These are phyloP conservation scores for Hetaerina titia DNA, from an alignment of 2,888 invertebrate genomes.

Conservation along the genomic window DNA sequence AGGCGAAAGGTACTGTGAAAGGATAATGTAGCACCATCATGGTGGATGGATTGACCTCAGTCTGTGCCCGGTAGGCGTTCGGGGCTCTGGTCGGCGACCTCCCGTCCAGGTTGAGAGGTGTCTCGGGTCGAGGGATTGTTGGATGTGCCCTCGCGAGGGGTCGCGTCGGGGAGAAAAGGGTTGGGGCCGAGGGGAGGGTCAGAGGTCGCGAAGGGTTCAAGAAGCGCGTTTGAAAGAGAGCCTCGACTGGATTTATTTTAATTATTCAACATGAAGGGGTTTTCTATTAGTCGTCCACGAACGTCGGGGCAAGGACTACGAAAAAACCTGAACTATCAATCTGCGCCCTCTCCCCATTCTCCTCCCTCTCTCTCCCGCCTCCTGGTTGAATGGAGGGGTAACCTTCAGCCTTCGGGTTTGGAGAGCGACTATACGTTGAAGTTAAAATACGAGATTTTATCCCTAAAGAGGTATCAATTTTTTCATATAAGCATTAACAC, in stretches of 20 bases:
- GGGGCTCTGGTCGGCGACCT: neutral
- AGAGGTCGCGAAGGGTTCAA: neutral
- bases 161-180: neutral
- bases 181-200: neutral
- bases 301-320: neutral
- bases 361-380: neutral
- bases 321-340: conserved; percentile 3
- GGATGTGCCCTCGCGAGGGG: neutral
- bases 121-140: neutral
- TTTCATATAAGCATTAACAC: no score
- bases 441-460: no score
- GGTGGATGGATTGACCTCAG: no score
- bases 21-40: no score
- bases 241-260: neutral
- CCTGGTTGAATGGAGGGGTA: neutral
- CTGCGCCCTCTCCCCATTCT: neutral
- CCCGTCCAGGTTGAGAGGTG: neutral
- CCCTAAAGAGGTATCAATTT: no score
- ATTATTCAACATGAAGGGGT: neutral
- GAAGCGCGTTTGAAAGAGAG: neutral
- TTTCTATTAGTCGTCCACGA: neutral
- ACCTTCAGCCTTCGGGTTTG: neutral
- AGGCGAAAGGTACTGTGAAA: no score
- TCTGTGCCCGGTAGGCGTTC: no score
- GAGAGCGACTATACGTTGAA: neutral